Conservation (phyloP, 2,113 vertebrate genomes). For the Leuciscus idus region DNA sequence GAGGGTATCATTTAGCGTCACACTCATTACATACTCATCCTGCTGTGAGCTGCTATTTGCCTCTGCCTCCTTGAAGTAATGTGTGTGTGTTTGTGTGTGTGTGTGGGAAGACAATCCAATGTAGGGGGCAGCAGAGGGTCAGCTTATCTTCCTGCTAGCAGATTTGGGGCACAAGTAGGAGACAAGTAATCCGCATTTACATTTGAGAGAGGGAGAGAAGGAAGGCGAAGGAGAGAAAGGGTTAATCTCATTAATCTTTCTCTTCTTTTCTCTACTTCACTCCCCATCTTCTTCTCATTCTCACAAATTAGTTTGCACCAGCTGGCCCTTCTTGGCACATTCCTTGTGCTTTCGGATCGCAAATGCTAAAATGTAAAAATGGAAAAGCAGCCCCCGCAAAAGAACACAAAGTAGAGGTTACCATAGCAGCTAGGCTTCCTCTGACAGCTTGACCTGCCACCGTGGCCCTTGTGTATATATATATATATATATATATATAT, state of each 20-base stretch:
- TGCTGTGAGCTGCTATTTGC: slow-evolving; percentile 30
- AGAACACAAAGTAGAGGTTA: slow-evolving; percentile 49
- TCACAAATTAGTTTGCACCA: slow-evolving; percentile 43
- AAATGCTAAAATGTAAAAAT: slow-evolving; percentile 49
- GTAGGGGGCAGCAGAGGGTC: slow-evolving; percentile 8
- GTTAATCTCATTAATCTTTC: slow-evolving; percentile 40
- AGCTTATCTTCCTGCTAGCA: slow-evolving; percentile 10
- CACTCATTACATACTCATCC: slow-evolving; percentile 30
- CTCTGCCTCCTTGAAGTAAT: slow-evolving; percentile 11
- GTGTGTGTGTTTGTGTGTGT: background rate
- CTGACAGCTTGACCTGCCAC: slow-evolving; percentile 58
- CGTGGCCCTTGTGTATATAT: slow-evolving; percentile 21
- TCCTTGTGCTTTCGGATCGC: slow-evolving; percentile 37
- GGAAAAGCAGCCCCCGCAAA: slow-evolving; percentile 41
- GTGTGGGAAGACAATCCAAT: slow-evolving; percentile 34
- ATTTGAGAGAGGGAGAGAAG: background rate
- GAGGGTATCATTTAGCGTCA: background rate
- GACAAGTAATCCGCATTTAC: slow-evolving; percentile 37
- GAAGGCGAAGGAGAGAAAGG: slow-evolving; percentile 14
- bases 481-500: too few relatives aligned
- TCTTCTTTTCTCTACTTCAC: slow-evolving; percentile 12
- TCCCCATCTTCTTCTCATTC: slow-evolving; percentile 15
- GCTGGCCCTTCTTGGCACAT: slow-evolving; percentile 44
- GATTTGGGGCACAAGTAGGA: slow-evolving; percentile 35
- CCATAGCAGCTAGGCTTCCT: slow-evolving; percentile 57